Evolutionary conservation across 2,797 vertebrate species (phyloP), one percentile per base, ranked within the genome.

Genomic region (Rhyacichthys aspro): DNA sequence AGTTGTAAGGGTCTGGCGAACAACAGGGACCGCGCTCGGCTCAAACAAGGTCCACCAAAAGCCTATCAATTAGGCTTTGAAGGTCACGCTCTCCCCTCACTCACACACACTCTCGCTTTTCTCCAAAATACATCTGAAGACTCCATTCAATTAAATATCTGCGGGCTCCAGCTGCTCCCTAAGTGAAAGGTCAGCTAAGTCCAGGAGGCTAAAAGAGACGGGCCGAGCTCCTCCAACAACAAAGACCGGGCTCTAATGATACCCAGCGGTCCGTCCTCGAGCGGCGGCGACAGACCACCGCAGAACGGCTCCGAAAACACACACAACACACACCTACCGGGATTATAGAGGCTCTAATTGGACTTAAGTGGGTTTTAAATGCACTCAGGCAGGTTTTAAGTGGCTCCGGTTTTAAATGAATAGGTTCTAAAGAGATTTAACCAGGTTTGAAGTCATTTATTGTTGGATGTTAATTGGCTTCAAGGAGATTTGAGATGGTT

Each of bases 71-170:
- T 94, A 95, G 92, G 88, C 91, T 95, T 92, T 94, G 93, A 96
- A 95, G 93, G 94, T 95, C 94, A 94, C 88, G 86, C 87, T 78
- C 70, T 55, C 62, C 76, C 60, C 68, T 55, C 10, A 4, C 12
- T 68, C 88, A 78, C 79, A 68, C 55, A 41, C 49, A 10, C 44
- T n/a, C n/a, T n/a, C n/a, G 49, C 58, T 45, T 82, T 71, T 70
- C 91, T 89, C 90, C 93, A 93, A 94, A 94, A 94, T 87, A 94
- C 93, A 94, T 95, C 93, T 92, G 91, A 96, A 93, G 94, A 93
- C 93, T 93, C 92, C 81, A 88, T 95, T 97, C 95, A 97, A 96
- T 97, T 97, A 97, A 97, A 93, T 94, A 94, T 95, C 94, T 96
- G 89, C 90, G 47, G 49, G 91, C 92, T 96, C 92, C 94, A 95